Evolutionary conservation across 2,797 vertebrate species (phyloP).

Genomic region (Chiloscyllium punctatum): DNA sequence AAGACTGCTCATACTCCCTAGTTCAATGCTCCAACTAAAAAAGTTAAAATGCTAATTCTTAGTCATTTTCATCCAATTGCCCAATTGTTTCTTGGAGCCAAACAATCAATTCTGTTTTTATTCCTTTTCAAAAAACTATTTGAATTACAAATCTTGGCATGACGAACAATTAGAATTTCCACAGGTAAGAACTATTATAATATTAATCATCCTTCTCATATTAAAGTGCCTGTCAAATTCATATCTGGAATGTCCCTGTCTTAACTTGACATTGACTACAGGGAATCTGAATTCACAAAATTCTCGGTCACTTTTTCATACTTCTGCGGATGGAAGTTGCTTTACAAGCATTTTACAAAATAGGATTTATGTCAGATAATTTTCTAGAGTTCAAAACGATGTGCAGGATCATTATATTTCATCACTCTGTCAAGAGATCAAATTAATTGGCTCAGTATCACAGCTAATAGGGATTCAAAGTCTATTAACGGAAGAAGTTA

Average conservation of each 20-base stretch:
- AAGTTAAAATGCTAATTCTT: neutral
- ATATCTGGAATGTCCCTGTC: neutral
- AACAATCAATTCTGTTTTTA: neutral
- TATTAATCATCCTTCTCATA: neutral
- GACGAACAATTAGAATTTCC: neutral
- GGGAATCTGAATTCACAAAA: neutral
- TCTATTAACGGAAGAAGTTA: neutral
- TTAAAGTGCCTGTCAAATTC: neutral
- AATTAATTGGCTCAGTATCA: neutral
- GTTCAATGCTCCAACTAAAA: neutral
- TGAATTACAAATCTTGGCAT: neutral
- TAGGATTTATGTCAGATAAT: neutral
- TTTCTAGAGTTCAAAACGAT: neutral
- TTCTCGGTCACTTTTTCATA: neutral
- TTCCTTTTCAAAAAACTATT: neutral
- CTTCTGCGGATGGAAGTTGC: neutral
- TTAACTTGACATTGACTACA: neutral
- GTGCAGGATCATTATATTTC: slow-evolving; percentile 1
- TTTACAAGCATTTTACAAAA: neutral
- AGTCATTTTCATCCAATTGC: neutral
- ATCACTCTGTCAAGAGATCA: neutral
- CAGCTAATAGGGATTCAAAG: neutral
- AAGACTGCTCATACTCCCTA: too few relatives aligned
- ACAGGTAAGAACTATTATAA: neutral
- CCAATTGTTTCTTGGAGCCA: too few relatives aligned